phyloP scores from a whole-genome alignment of 2,888 invertebrate genomes.

The Calameuta idolon region DNA sequence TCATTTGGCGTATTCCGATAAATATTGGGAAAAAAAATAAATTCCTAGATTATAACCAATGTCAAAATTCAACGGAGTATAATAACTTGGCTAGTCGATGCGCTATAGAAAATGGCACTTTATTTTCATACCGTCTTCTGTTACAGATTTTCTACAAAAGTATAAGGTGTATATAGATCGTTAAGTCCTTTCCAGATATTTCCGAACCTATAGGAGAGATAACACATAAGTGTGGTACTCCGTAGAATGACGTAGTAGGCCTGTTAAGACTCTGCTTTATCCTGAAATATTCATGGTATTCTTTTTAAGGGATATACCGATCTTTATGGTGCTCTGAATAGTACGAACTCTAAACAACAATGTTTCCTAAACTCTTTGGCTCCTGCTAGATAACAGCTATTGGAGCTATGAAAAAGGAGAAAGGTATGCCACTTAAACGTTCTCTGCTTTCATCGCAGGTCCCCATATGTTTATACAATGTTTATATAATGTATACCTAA shows the following conservation, averaged over 20 bases:
- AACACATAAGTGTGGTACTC: constrained; percentile 5
- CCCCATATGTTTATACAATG: not conserved
- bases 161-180: not conserved
- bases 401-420: not conserved
- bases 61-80: not conserved
- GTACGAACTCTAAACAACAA: not conserved
- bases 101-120: not conserved
- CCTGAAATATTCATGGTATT: not conserved
- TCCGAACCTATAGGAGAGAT: not conserved
- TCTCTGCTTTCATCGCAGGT: not conserved
- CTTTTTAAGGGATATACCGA: not conserved
- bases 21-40: no score
- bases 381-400: not conserved
- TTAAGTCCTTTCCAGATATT: not conserved
- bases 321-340: not conserved
- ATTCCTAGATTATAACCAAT: not conserved
- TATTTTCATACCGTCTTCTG: constrained; percentile 24
- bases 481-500: not conserved
- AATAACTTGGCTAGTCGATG: not conserved
- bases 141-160: not conserved
- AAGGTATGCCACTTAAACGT: not conserved
- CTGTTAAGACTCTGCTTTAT: not conserved
- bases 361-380: not conserved
- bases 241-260: constrained; percentile 5
- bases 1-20: no score